A percentile compares a stretch with the other conserved stretches of the same genome.
These are phyloP conservation scores for Neolamprologus modestus DNA, from an alignment of 2,113 vertebrate species.

Conservation along the genomic window DNA sequence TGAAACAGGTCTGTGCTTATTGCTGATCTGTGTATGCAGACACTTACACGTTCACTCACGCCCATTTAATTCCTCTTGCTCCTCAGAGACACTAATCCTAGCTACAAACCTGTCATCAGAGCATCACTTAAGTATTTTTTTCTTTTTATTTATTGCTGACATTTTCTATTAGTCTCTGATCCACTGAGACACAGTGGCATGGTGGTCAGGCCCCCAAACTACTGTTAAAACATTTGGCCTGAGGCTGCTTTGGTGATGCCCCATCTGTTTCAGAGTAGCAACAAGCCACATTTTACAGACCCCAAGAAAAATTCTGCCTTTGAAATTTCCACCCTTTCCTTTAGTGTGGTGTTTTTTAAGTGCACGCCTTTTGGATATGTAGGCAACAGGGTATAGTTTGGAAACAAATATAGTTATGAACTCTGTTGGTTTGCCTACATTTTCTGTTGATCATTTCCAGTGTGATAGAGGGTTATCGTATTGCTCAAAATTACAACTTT, in stretches of 20 bases:
- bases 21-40: neutral
- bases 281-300: slow-evolving; percentile 51
- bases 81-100: neutral
- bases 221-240: slow-evolving; percentile 35
- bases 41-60: neutral
- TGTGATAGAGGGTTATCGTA: neutral
- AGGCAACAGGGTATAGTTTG: slow-evolving; percentile 19
- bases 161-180: slow-evolving; percentile 51
- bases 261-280: slow-evolving; percentile 60
- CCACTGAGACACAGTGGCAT: slow-evolving; percentile 36
- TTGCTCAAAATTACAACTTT: neutral
- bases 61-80: neutral
- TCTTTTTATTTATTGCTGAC: slow-evolving; percentile 23
- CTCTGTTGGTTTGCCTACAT: neutral
- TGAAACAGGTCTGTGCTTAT: neutral
- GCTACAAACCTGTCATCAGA: slow-evolving; percentile 31
- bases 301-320: slow-evolving; percentile 1
- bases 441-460: neutral
- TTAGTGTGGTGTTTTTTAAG: slow-evolving; percentile 47
- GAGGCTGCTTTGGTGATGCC: slow-evolving; percentile 30
- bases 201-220: slow-evolving; percentile 19
- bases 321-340: slow-evolving; percentile 34
- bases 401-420: slow-evolving; percentile 34
- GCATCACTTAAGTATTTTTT: slow-evolving; percentile 28
- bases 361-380: neutral